phyloP scores from a whole-genome alignment of 2,797 vertebrate genomes.

The Pterois miles region DNA sequence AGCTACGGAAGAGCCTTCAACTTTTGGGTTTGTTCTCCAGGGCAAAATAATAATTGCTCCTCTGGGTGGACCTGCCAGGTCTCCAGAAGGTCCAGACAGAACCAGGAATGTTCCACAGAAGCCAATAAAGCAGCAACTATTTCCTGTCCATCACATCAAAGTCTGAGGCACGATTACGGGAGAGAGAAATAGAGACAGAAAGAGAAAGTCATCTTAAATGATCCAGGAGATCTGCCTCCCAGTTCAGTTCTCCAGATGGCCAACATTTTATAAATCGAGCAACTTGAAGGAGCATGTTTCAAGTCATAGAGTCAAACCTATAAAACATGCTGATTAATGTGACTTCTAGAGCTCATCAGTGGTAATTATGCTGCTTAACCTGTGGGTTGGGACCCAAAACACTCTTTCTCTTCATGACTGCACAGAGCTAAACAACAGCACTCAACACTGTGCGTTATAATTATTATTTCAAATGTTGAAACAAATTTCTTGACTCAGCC shows the following conservation, averaged over 20 bases:
- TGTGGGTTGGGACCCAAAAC: conserved; percentile 35
- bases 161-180: conserved; percentile 54
- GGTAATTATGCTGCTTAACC: conserved; percentile 44
- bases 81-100: conserved; percentile 71
- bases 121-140: conserved; percentile 80
- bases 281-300: conserved; percentile 33
- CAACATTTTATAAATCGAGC: conserved; percentile 30
- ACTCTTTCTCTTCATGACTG: conserved; percentile 37
- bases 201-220: conserved; percentile 61
- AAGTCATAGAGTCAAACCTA: conserved; percentile 26
- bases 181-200: conserved; percentile 49
- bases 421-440: conserved; percentile 29
- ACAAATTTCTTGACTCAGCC: conserved; percentile 43
- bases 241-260: conserved; percentile 65
- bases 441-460: conserved; percentile 25
- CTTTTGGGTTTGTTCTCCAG: conserved; percentile 62
- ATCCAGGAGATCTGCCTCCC: conserved; percentile 54
- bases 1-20: conserved; percentile 64
- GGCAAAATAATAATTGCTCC: conserved; percentile 74
- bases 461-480: conserved; percentile 36
- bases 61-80: conserved; percentile 72
- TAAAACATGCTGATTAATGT: conserved; percentile 38
- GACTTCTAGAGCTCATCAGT: conserved; percentile 52
- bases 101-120: conserved; percentile 76
- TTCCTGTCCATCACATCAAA: conserved; percentile 81